Evolutionary conservation across 2,888 invertebrate genomes (phyloP).

Genomic region (Nycteola revayana): DNA sequence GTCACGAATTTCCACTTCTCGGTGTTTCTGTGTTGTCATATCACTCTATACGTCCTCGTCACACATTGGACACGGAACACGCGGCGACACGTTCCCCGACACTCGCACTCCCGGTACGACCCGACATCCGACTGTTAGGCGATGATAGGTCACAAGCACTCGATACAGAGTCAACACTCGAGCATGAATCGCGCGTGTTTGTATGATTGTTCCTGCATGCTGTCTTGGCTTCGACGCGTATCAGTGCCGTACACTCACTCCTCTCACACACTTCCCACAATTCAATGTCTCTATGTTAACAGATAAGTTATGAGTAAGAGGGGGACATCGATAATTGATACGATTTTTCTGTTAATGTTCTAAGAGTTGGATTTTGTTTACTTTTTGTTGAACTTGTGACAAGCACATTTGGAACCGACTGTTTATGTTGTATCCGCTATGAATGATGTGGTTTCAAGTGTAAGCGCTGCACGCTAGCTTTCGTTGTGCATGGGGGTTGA

Average conservation of each 20-base stretch:
- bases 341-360: conserved; percentile 32
- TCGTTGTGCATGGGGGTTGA: conserved; percentile 80
- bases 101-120: conserved; percentile 33
- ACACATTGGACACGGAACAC: conserved; percentile 62
- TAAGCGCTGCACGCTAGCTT: conserved; percentile 80
- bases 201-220: conserved; percentile 76
- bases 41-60: conserved; percentile 67
- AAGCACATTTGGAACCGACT: conserved; percentile 60
- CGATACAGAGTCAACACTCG: conserved; percentile 66
- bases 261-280: conserved; percentile 60
- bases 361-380: conserved; percentile 38
- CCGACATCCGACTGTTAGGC: conserved; percentile 38
- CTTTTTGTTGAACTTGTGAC: conserved; percentile 47
- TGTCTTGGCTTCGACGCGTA: conserved; percentile 78
- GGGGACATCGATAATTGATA: conserved; percentile 33
- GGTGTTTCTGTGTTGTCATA: conserved; percentile 76
- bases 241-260: conserved; percentile 48
- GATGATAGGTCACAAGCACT: conserved; percentile 55
- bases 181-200: conserved; percentile 72
- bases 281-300: conserved; percentile 43
- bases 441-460: conserved; percentile 73
- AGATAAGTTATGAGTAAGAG: conserved; percentile 29
- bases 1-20: conserved; percentile 76
- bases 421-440: conserved; percentile 54
- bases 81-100: conserved; percentile 47